Percentiles rank a stretch among this genome's conserved stretches.
These are phyloP conservation scores for Calameuta idolon DNA, from an alignment of 2,888 invertebrate genomes.

Conservation along the genomic window DNA sequence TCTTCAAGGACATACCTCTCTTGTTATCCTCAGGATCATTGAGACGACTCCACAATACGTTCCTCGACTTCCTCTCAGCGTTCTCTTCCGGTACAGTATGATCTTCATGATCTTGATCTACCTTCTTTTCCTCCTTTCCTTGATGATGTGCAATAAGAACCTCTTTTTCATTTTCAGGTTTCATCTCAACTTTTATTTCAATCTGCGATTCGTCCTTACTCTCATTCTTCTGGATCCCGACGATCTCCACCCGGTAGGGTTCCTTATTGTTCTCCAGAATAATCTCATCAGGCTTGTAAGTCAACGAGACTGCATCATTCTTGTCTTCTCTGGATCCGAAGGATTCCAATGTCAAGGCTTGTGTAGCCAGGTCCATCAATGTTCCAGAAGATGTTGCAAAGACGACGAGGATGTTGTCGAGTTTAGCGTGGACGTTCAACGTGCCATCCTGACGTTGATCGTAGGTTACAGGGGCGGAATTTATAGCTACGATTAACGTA, in stretches of 20 bases:
- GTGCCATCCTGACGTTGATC: constrained; percentile 85
- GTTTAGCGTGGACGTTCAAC: constrained; percentile 78
- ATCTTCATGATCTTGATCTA: constrained; percentile 7
- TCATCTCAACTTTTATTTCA: neutral
- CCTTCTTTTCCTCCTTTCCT: constrained; percentile 4
- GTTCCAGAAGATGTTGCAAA: constrained; percentile 70
- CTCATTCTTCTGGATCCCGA: constrained; percentile 28
- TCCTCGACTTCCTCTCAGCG: constrained; percentile 44
- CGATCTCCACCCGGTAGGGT: constrained; percentile 43
- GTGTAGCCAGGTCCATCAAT: constrained; percentile 55
- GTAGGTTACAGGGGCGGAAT: constrained; percentile 65
- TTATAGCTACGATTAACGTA: neutral
- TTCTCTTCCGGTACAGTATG: constrained; percentile 53
- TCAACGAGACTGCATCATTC: constrained; percentile 13
- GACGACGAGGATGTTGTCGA: constrained; percentile 80
- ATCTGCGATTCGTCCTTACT: constrained; percentile 9
- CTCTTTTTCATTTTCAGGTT: neutral
- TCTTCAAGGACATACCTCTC: constrained; percentile 32
- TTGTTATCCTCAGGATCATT: constrained; percentile 5
- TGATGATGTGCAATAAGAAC: constrained; percentile 3
- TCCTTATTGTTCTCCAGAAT: constrained; percentile 22
- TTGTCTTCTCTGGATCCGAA: constrained; percentile 15
- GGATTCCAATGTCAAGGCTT: constrained; percentile 43
- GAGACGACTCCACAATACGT: constrained; percentile 12
- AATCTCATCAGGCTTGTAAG: neutral